A percentile compares a stretch with the other conserved stretches of the same genome.
Conservation (phyloP, 1,140 invertebrate species). For the Caenorhabditis elegans region DNA sequence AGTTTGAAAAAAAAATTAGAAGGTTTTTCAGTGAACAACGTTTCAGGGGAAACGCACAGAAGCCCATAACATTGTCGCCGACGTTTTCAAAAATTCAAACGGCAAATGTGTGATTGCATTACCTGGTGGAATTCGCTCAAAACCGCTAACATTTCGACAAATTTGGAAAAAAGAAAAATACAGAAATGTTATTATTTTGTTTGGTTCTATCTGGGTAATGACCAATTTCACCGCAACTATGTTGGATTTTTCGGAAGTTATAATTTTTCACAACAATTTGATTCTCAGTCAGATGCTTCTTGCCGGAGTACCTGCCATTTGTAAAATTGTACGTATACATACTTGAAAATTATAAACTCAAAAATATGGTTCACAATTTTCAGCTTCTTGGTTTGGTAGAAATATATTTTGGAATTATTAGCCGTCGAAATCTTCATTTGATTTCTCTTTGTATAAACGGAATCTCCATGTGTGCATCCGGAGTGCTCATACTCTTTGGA, state of each 20-base stretch:
- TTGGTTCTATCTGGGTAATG: background rate
- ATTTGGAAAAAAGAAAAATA: conserved; percentile 12
- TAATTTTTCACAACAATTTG: background rate
- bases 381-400: background rate
- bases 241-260: conserved; percentile 5
- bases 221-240: conserved; percentile 3
- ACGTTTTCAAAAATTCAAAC: background rate
- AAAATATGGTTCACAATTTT: background rate
- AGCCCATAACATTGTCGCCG: background rate
- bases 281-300: conserved; percentile 14
- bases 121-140: background rate
- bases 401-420: background rate
- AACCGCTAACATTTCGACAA: background rate
- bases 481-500: background rate
- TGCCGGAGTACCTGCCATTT: background rate
- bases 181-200: background rate
- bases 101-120: background rate
- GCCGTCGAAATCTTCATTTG: background rate
- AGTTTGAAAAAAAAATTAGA: too few species aligned
- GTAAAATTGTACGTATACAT: background rate
- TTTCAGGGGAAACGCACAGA: background rate
- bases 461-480: background rate
- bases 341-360: too few species aligned
- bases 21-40: background rate
- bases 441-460: background rate